These are phyloP conservation scores for Salmo trutta DNA, from an alignment of 2,797 vertebrate species.

Conservation along the genomic window DNA sequence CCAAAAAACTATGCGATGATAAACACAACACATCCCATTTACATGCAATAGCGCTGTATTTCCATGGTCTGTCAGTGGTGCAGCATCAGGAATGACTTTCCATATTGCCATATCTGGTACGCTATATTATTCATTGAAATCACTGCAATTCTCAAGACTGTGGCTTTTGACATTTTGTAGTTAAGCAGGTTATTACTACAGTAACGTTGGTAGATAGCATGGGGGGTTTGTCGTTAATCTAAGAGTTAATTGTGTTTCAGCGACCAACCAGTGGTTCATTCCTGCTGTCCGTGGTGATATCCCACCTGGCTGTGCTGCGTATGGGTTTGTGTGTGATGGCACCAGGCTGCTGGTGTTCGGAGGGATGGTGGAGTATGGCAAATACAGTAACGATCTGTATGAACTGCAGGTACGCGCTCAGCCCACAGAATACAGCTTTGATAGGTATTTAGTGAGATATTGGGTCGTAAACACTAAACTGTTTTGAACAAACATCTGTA, in stretches of 20 bases:
- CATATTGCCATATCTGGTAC: background rate
- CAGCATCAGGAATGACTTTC: background rate
- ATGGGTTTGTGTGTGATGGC: slow-evolving; percentile 95
- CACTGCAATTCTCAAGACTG: background rate
- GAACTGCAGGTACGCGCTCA: slow-evolving; percentile 85
- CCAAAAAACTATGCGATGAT: background rate
- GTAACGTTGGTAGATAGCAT: background rate
- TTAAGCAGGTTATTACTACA: background rate
- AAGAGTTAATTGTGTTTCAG: slow-evolving; percentile 59
- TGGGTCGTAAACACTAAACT: background rate
- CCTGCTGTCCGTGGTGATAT: slow-evolving; percentile 93
- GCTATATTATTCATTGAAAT: background rate
- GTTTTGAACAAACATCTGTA: no score
- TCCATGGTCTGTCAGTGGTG: no score
- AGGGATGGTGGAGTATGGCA: slow-evolving; percentile 97
- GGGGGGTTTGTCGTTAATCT: no score
- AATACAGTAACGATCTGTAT: slow-evolving; percentile 97
- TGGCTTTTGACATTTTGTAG: background rate
- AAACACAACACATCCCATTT: background rate
- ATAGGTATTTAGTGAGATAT: background rate
- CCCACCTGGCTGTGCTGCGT: slow-evolving; percentile 94
- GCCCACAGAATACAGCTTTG: background rate
- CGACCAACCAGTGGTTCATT: slow-evolving; percentile 98
- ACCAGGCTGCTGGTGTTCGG: slow-evolving; percentile 92
- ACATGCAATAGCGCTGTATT: background rate